Conservation (phyloP, 2,113 vertebrate species). For the Epinephelus lanceolatus region DNA sequence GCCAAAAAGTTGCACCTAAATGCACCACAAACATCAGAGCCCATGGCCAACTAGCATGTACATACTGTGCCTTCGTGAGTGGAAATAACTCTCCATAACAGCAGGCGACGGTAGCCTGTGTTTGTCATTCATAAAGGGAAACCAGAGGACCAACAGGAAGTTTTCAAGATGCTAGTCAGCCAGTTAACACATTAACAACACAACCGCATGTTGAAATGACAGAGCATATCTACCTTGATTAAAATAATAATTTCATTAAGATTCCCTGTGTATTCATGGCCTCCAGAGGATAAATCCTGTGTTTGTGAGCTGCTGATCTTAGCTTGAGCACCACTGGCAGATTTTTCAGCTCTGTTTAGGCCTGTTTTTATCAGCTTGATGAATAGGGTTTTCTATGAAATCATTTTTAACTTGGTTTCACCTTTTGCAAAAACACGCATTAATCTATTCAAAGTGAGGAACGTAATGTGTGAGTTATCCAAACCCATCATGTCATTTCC, state of each 20-base stretch:
- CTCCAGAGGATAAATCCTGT: background rate
- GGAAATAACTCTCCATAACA: too few relatives aligned
- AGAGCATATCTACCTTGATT: too few relatives aligned
- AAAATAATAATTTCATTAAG: background rate
- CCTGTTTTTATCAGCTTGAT: background rate
- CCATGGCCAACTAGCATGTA: too few relatives aligned
- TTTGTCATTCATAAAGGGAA: too few relatives aligned
- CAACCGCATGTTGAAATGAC: too few relatives aligned
- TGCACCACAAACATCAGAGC: too few relatives aligned
- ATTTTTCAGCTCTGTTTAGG: background rate
- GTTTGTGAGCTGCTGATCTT: background rate
- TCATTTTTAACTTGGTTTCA: background rate
- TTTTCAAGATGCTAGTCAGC: too few relatives aligned
- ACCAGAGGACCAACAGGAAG: too few relatives aligned
- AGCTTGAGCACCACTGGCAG: background rate
- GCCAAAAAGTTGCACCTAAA: too few relatives aligned
- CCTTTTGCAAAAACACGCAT: slow-evolving; percentile 3
- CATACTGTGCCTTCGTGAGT: too few relatives aligned
- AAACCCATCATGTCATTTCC: slow-evolving; percentile 10
- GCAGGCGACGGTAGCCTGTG: too few relatives aligned
- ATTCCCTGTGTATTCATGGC: background rate
- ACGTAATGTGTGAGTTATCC: background rate
- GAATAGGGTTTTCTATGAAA: background rate
- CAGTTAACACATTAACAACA: too few relatives aligned
- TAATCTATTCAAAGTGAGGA: background rate